Percentiles rank a stretch among this genome's conserved stretches.
Evolutionary conservation across 1,140 invertebrate genomes (phyloP).

Genomic region (Dendrolimus kikuchii): DNA sequence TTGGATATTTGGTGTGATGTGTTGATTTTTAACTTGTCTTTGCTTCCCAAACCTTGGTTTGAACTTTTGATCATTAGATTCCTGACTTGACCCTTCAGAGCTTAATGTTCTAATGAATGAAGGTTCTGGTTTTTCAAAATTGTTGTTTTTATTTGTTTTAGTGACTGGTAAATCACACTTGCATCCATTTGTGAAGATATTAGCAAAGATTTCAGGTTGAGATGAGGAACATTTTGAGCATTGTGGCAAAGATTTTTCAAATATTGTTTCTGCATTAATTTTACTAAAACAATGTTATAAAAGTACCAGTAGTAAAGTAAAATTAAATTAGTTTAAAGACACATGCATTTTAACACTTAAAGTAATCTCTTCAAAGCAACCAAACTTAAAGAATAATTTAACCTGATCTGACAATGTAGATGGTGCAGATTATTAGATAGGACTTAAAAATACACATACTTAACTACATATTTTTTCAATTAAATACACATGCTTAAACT

Average conservation of each 20-base stretch:
- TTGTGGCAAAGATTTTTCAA: slow-evolving; percentile 28
- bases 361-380: too few relatives aligned
- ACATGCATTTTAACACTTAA: background rate
- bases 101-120: slow-evolving; percentile 18
- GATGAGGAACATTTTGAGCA: slow-evolving; percentile 30
- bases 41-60: slow-evolving; percentile 31
- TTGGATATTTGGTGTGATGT: background rate
- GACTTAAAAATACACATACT: too few relatives aligned
- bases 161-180: slow-evolving; percentile 24
- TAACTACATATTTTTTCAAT: too few relatives aligned
- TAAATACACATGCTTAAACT: too few relatives aligned
- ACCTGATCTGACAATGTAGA: too few relatives aligned
- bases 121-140: slow-evolving; percentile 7
- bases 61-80: slow-evolving; percentile 22
- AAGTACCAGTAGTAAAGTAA: too few relatives aligned
- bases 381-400: too few relatives aligned
- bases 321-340: background rate
- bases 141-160: slow-evolving; percentile 7
- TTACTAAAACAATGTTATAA: slow-evolving; percentile 27
- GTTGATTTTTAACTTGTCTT: slow-evolving; percentile 1
- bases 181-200: slow-evolving; percentile 34
- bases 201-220: slow-evolving; percentile 16
- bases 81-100: slow-evolving; percentile 22
- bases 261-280: slow-evolving; percentile 31
- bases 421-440: too few relatives aligned